Evolutionary conservation across 2,113 vertebrate species (phyloP).

Genomic region (Origma solitaria): DNA sequence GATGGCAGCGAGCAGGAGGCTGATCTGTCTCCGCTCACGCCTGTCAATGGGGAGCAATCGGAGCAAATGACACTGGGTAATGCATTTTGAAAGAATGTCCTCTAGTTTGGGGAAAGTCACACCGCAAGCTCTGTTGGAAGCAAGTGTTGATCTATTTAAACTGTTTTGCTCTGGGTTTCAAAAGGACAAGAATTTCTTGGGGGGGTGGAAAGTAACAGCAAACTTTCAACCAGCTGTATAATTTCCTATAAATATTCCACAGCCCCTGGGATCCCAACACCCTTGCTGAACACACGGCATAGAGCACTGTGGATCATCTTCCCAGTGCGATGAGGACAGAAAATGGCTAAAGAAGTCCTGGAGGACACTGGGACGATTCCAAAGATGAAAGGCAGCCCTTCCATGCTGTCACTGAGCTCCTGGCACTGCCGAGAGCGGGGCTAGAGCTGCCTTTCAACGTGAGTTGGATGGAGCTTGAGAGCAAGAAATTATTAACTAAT

Average conservation of each 20-base stretch:
- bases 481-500: neutral
- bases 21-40: neutral
- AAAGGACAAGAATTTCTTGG: neutral
- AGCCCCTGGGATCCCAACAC: neutral
- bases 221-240: neutral
- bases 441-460: neutral
- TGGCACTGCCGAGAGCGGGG: neutral
- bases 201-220: neutral
- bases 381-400: neutral
- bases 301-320: neutral
- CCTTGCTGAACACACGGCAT: accelerated
- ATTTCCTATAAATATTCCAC: neutral
- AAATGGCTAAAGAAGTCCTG: neutral
- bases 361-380: neutral
- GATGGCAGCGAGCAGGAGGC: neutral
- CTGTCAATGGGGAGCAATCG: neutral
- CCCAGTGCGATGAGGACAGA: neutral
- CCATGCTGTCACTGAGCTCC: neutral
- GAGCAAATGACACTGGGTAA: neutral
- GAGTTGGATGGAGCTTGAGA: neutral
- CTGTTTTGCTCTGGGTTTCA: neutral
- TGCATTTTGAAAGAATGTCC: neutral
- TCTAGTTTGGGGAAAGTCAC: neutral
- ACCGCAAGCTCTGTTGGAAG: neutral
- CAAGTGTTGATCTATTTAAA: neutral